Base-by-base conservation (phyloP, 2,888 invertebrate genomes). In the Pollenia labialis region DNA sequence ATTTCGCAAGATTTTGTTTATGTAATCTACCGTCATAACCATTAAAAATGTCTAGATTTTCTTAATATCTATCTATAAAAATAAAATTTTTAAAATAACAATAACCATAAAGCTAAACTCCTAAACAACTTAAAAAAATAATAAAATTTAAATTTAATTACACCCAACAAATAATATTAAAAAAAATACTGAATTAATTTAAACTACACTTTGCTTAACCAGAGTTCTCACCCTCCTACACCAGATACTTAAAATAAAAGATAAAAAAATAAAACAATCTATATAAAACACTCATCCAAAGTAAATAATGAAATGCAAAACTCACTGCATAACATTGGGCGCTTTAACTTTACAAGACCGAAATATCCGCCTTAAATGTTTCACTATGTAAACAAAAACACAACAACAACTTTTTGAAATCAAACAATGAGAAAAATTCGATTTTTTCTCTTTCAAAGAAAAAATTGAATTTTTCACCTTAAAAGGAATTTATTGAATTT, bases 301-400 rank as follows among this genome's bases (percentile, higher is more conserved):
- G 69, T 81, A 66, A 68, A 18, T 48, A 62, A 32, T 32, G 32
- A 32, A 85, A 89, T 82, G 85, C 84, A 88, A 88, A 80, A 83
- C 32, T 60, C 86, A 80, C 75, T 83, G 86, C 86, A 87, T 88
- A 85, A 84, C 84, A 88, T 89, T 91, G 92, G 92, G 92, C 92
- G 92, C 92, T 90, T 90, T 91, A 92, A 92, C 92, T 92, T 91
- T 90, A 89, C 88, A 91, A 92, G 92, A 89, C 92, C 91, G 92
- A 92, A 92, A 92, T 92, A 92, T 91, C 92, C 92, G 92, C 91
- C 90, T 84, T 92, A 91, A 92, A 91, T 90, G 92, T 91, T 92
- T 92, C 92, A 91, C 90, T 91, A 91, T 90, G 89, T 90, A 90
- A 89, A 85, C 68, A 83, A 75, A 69, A 79, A 74, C 69, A 74